A percentile compares a stretch with the other conserved stretches of the same genome.
These are phyloP conservation scores for Lontra canadensis DNA, from an alignment of 2,113 vertebrate genomes.

Conservation along the genomic window DNA sequence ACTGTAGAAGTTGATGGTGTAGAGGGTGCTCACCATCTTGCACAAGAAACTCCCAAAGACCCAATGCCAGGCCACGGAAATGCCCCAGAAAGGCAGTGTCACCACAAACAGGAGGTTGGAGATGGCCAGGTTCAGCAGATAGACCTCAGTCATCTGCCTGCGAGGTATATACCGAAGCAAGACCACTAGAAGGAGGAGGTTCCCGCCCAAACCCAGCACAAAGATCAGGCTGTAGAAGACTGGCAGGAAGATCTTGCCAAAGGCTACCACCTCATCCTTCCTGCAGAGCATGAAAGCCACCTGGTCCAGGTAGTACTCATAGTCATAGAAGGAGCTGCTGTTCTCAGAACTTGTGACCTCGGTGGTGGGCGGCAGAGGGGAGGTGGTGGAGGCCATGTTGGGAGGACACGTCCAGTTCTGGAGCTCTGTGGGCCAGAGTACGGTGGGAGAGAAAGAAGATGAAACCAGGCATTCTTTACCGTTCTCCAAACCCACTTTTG, in stretches of 20 bases:
- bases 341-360: background rate
- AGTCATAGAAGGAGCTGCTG: constrained; percentile 23
- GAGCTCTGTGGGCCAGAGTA: constrained; percentile 6
- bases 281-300: constrained; percentile 78
- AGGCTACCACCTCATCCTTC: constrained; percentile 81
- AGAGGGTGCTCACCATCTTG: constrained; percentile 80
- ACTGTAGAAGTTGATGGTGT: constrained; percentile 85
- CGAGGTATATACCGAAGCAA: constrained; percentile 70
- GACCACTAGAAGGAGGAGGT: constrained; percentile 77
- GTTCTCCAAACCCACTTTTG: background rate
- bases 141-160: constrained; percentile 75
- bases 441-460: background rate
- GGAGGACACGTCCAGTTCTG: accelerated
- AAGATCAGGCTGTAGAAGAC: constrained; percentile 81
- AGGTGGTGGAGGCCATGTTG: background rate
- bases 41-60: constrained; percentile 83
- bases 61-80: constrained; percentile 77
- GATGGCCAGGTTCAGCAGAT: constrained; percentile 83
- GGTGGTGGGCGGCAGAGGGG: background rate
- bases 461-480: background rate
- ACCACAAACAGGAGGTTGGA: constrained; percentile 85
- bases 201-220: constrained; percentile 77
- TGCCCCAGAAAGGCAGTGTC: constrained; percentile 87
- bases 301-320: constrained; percentile 66
- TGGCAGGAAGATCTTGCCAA: constrained; percentile 82